A percentile compares a stretch with the other conserved stretches of the same genome.
Evolutionary conservation across 2,797 vertebrate species (phyloP).

Genomic region (Danio tinwini): DNA sequence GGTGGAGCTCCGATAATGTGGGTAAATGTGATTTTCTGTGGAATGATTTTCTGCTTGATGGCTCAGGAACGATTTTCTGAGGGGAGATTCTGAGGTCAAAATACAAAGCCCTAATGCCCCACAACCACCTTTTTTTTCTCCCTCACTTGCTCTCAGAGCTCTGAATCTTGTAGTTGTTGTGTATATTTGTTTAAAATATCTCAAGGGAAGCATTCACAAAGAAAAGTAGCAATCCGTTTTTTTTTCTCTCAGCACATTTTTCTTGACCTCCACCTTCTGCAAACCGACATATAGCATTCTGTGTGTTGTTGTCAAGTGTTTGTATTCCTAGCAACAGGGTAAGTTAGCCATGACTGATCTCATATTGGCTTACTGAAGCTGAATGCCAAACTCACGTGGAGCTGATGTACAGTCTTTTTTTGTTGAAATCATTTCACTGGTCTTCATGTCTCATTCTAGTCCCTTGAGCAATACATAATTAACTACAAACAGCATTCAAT

Average conservation of each 20-base stretch:
- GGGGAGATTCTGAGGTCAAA: conserved; percentile 75
- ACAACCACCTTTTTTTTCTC: conserved; percentile 30
- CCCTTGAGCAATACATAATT: conserved; percentile 78
- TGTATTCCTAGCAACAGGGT: conserved; percentile 83
- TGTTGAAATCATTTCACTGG: conserved; percentile 65
- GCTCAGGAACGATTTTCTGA: conserved; percentile 75
- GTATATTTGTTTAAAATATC: conserved; percentile 61
- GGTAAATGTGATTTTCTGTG: conserved; percentile 61
- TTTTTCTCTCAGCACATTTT: conserved; percentile 52
- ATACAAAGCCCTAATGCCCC: conserved; percentile 53
- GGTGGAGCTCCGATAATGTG: conserved; percentile 29
- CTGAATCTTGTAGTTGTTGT: conserved; percentile 59
- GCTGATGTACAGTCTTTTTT: conserved; percentile 70
- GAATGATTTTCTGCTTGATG: conserved; percentile 72
- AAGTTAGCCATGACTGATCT: conserved; percentile 80
- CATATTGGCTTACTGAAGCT: conserved; percentile 78
- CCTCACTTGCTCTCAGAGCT: conserved; percentile 56
- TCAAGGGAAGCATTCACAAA: conserved; percentile 55
- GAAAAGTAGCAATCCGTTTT: conserved; percentile 57
- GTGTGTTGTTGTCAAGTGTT: conserved; percentile 76
- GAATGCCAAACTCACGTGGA: conserved; percentile 79
- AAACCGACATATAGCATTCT: conserved; percentile 71
- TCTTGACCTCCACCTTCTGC: conserved; percentile 47
- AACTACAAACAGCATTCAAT: conserved; percentile 54
- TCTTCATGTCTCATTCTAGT: conserved; percentile 52